A percentile compares a stretch with the other conserved stretches of the same genome.
These are phyloP conservation scores for Dendroctonus valens DNA, from an alignment of 1,140 invertebrate species.

Conservation along the genomic window DNA sequence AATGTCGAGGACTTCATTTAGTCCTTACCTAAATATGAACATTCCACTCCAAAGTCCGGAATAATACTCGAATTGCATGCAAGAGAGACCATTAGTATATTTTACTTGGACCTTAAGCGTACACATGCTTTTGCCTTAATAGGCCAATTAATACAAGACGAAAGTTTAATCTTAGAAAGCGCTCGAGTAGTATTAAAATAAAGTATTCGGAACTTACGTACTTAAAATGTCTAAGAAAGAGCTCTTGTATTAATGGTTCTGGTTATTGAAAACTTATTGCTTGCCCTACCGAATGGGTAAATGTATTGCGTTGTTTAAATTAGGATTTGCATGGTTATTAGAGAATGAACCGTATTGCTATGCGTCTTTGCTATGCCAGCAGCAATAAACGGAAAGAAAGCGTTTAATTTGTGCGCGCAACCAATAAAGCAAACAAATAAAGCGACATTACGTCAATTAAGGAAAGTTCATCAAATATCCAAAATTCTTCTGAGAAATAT, in stretches of 20 bases:
- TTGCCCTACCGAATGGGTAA: background rate
- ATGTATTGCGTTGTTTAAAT: too few species aligned
- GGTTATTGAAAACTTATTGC: constrained; percentile 25
- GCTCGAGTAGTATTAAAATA: constrained; percentile 19
- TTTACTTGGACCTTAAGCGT: constrained; percentile 19
- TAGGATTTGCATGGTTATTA: too few species aligned
- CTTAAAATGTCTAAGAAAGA: constrained; percentile 17
- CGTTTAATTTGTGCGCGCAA: too few species aligned
- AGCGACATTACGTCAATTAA: too few species aligned
- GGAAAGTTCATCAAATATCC: too few species aligned
- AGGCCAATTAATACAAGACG: constrained; percentile 27
- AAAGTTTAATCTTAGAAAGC: constrained; percentile 29
- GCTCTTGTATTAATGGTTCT: constrained; percentile 21
- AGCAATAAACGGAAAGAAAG: too few species aligned
- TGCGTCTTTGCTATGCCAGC: too few species aligned
- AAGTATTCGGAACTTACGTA: constrained; percentile 23
- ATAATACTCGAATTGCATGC: constrained; percentile 26
- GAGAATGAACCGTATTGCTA: too few species aligned
- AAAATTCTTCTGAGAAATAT: too few species aligned
- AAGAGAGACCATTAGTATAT: constrained; percentile 24
- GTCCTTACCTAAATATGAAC: constrained; percentile 9
- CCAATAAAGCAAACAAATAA: too few species aligned
- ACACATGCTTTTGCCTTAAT: constrained; percentile 23
- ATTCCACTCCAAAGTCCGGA: constrained; percentile 14
- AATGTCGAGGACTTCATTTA: too few species aligned